Evolutionary conservation across 2,888 invertebrate genomes (phyloP), one percentile per base, ranked within the genome.

Genomic region (Lapara coniferarum): DNA sequence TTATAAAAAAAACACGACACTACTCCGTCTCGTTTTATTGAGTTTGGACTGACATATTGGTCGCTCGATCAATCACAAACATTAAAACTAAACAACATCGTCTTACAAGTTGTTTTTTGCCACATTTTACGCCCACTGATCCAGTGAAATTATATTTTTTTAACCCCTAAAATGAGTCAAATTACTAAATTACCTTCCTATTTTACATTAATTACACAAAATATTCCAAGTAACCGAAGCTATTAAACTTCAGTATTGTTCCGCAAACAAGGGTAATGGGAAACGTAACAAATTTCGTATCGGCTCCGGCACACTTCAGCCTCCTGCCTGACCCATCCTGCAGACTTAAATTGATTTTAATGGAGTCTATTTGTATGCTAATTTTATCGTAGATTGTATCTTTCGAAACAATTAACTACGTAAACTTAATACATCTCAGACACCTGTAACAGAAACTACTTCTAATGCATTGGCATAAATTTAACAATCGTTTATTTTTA

Each of bases 241-340:
- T 72, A 80, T 88, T 83, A 84, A 86, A 85, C 82, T 86, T 81
- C 83, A 84, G 87, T 86, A 87, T 84, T 83, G 80, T 77, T 78
- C 75, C 75, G 75, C 84, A 87, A 90, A 90, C 87, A 88, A 75
- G 72, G 77, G 78, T 85, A 87, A 87, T 87, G 85, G 79, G 78
- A 76, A 74, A 73, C 76, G 75, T 78, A 80, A 80, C 76, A 80
- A 84, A 83, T 83, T 83, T 81, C 75, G 76, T 80, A 83, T 75
- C 66, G 73, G 75, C 70, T 74, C 78, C 71, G 70, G 72, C 70
- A 71, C 76, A 79, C 76, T 83, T 80, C 81, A 80, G 81, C 80
- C 74, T 80, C 80, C 81, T 79, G 81, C 80, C 74, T 80, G 80
- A 77, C 73, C 77, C 71, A 68, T 72, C 71, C 67, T 66, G 69